These are phyloP conservation scores for Ascidia mentula DNA, from an alignment of 23 tunicate species.

Conservation along the genomic window DNA sequence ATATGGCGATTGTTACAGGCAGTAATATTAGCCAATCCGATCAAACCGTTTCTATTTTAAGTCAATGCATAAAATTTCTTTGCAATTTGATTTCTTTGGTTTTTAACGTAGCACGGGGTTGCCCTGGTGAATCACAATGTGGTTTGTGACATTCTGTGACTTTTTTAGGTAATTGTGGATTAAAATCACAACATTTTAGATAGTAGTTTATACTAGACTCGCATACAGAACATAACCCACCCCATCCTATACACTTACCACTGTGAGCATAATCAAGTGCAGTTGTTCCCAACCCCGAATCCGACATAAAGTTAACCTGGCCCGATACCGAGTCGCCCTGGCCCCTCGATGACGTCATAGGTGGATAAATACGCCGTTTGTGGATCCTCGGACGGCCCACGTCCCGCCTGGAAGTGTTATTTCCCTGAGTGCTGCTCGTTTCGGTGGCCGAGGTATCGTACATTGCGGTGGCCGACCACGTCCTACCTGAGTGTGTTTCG, in stretches of 20 bases:
- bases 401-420: neutral
- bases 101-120: too few relatives aligned
- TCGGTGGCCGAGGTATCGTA: constrained; percentile 85
- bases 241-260: constrained; percentile 50
- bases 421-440: constrained; percentile 42
- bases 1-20: too few relatives aligned
- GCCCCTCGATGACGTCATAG: constrained; percentile 23
- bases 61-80: too few relatives aligned
- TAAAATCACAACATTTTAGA: too few relatives aligned
- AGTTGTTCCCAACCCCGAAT: constrained; percentile 84
- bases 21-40: too few relatives aligned
- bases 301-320: constrained; percentile 39
- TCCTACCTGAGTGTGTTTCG: constrained; percentile 16
- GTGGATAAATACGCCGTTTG: constrained; percentile 20
- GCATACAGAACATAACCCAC: too few relatives aligned
- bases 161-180: too few relatives aligned
- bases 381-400: constrained; percentile 21
- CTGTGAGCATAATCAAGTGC: constrained; percentile 70
- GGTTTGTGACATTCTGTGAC: too few relatives aligned
- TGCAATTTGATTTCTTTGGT: too few relatives aligned
- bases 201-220: too few relatives aligned
- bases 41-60: too few relatives aligned
- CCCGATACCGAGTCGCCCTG: constrained; percentile 29
- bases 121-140: too few relatives aligned
- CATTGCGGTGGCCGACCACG: constrained; percentile 67